Evolutionary conservation across 2,797 vertebrate genomes (phyloP).

Genomic region (Bradypus variegatus): DNA sequence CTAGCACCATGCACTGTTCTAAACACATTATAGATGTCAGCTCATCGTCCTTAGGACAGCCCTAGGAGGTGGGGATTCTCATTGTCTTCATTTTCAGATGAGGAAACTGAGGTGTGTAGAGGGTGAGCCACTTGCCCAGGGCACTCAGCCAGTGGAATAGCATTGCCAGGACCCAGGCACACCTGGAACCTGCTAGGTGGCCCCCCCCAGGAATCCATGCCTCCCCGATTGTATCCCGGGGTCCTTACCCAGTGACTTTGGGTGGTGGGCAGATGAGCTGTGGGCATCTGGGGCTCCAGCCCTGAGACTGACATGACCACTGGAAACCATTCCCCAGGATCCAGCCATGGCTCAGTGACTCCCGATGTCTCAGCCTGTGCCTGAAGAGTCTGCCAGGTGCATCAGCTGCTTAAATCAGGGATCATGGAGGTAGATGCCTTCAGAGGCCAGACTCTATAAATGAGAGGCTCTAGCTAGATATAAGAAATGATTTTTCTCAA

Average conservation of each 20-base stretch:
- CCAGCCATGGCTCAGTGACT: not conserved
- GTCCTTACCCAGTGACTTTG: not conserved
- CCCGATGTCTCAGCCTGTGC: not conserved
- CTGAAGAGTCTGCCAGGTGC: no score
- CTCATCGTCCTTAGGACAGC: accelerated
- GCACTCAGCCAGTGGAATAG: not conserved
- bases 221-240: not conserved
- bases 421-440: not conserved
- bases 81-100: not conserved
- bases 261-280: not conserved
- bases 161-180: not conserved
- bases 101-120: not conserved
- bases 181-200: not conserved
- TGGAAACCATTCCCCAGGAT: accelerated
- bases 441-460: not conserved
- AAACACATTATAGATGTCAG: not conserved
- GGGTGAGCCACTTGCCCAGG: not conserved
- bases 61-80: no score
- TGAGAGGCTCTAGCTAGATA: not conserved
- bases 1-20: not conserved
- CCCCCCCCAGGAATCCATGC: not conserved
- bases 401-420: not conserved
- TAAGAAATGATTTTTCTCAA: not conserved
- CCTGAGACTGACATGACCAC: not conserved
- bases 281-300: not conserved